A percentile compares a stretch with the other conserved stretches of the same genome.
These are phyloP conservation scores for Phalacrocorax brasilianus DNA, from an alignment of 2,113 vertebrate genomes.

Conservation along the genomic window DNA sequence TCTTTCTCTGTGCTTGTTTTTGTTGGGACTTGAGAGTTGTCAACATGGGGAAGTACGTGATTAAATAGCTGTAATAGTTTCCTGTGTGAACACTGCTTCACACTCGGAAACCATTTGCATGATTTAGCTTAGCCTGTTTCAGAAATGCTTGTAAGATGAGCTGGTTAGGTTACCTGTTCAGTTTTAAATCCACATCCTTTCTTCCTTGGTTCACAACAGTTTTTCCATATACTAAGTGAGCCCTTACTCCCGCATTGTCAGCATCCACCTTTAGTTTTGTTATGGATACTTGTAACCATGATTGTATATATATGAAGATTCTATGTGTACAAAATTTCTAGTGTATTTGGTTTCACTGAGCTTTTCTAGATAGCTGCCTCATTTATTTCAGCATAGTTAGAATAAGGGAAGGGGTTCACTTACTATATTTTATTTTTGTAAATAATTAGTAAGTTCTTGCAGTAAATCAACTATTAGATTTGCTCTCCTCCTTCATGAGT, in stretches of 20 bases:
- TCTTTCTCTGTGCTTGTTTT: constrained; percentile 9
- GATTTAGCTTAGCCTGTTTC: not conserved
- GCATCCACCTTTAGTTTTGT: not conserved
- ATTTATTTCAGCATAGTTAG: not conserved
- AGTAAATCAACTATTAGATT: not conserved
- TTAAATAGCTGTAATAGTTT: not conserved
- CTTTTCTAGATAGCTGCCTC: not conserved
- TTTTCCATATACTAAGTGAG: not conserved
- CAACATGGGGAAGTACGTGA: not conserved
- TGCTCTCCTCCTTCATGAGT: not conserved
- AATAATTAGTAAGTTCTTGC: not conserved
- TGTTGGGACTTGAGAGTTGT: not conserved
- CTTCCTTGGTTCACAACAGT: not conserved
- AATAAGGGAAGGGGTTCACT: not conserved
- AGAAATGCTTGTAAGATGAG: not conserved
- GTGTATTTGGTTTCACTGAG: not conserved
- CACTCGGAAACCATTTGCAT: not conserved
- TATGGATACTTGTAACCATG: not conserved
- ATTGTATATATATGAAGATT: not conserved
- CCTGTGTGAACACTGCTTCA: not conserved
- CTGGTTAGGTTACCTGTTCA: not conserved
- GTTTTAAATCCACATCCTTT: not conserved
- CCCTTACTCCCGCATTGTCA: not conserved
- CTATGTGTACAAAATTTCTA: not conserved
- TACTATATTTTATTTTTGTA: not conserved